Base-by-base conservation (phyloP, 2,888 invertebrate species). In the Hemistola chrysoprasaria region DNA sequence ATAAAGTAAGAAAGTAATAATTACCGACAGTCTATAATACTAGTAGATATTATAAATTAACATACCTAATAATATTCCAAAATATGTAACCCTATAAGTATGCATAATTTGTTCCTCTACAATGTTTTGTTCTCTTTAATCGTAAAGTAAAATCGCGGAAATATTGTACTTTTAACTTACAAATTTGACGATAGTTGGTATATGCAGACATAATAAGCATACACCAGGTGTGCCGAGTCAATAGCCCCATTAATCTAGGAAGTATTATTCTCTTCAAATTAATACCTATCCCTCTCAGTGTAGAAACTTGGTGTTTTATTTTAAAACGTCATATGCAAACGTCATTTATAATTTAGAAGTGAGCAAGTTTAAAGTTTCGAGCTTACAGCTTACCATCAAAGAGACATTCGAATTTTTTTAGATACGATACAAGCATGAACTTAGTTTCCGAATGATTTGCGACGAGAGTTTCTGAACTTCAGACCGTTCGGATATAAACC, bases 221-320 rank as follows among this genome's bases (percentile, higher is more conserved):
- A 81, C 77, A 77, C 76, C 65, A 81, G 76, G 78, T 67, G 73
- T 65, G 66, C 56, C 53, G 63, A 63, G 75, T 75, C 79, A 69
- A 65, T 67, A 68, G 81, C 80, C 83, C 62, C 68, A 67, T 67
- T 69, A 75, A 74, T 75, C 68, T 69, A 75, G 75, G 76, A 78
- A 78, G 74, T 67, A 66, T n/a, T n/a, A n/a, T 65, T 70, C 67
- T 68, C 70, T 67, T 76, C 68, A 75, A 79, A 78, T 77, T 80
- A 79, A 81, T 78, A 4, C n/a, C n/a, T n/a, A 73, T 70, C 68
- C 56, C 54, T 57, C 62, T 68, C 43, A 43, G 57, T 61, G 59
- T 59, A 49, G 40, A 51, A 53, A 56, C 59, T 35, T 27, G 26
- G 39, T 47, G 47, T 45, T 50, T 50, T 11, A 33, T 27, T 29